Conservation (phyloP, 2,888 invertebrate species). For the Heliconius erato region DNA sequence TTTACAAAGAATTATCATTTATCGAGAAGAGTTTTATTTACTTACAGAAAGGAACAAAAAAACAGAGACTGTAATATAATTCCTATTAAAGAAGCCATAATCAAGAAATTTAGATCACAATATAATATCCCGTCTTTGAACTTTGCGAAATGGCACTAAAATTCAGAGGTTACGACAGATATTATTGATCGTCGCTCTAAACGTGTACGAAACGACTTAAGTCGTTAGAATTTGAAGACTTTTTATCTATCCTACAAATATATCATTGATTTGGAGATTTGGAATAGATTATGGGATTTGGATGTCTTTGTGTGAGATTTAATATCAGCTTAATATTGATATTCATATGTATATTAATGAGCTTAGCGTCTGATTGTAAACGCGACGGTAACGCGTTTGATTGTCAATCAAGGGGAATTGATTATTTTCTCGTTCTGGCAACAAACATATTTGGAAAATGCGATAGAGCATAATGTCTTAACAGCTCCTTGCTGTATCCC, state of each 20-base stretch:
- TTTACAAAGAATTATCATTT: background rate
- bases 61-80: constrained; percentile 14
- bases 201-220: constrained; percentile 2
- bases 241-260: background rate
- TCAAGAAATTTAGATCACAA: constrained; percentile 24
- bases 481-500: too few relatives aligned
- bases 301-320: background rate
- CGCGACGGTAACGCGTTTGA: background rate
- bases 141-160: constrained; percentile 16
- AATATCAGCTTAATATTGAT: background rate
- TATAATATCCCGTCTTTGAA: constrained; percentile 20
- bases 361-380: too few relatives aligned
- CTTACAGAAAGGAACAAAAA: background rate
- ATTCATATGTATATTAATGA: background rate
- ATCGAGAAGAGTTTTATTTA: background rate
- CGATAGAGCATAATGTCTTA: too few relatives aligned
- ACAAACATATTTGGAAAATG: too few relatives aligned
- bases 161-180: constrained; percentile 8
- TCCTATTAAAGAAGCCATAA: constrained; percentile 17
- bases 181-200: constrained; percentile 7
- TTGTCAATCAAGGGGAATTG: background rate
- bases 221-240: constrained; percentile 12
- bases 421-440: too few relatives aligned
- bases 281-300: background rate
- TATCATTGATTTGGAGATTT: background rate